Evolutionary conservation across 1,140 invertebrate species (phyloP), one percentile per base, ranked within the genome.

Genomic region (Homarus americanus): DNA sequence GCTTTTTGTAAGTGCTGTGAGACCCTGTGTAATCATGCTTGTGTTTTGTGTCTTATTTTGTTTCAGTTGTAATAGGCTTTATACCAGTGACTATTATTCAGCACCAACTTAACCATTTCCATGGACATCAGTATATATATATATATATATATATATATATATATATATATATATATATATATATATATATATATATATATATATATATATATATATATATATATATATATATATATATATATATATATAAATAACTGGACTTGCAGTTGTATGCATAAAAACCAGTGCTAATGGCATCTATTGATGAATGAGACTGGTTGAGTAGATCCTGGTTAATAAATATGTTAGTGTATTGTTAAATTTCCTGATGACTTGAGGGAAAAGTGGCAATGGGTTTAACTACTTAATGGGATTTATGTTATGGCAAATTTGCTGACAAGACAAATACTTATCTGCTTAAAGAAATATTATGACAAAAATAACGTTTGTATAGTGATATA

Each of bases 361-460:
- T 79, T 44, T 44, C 40, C 76, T 44, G 15, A 41, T 44, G 28
- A 41, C 76, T 44, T 79, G 76, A 79, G 76, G 76, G 76, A 79
- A 79, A 79, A 69, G 28, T 69, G 63, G 63, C 63, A 69, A 28
- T 69, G 4, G 24, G 28, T 32, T 69, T 63, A 24, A 63, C 15
- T 63, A 63, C 58, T 63, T 49, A 49, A 49, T 49, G 9, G 44
- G 9, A 49, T 58, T 58, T 58, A 58, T n/a, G n/a, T n/a, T n/a
- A n/a, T 49, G 9, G 44, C 17, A 17, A 49, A 49, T 49, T 49
- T 49, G 44, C 44, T 49, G 44, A 10, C 17, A 17, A 9, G 17
- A 17, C 17, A 49, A 49, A 20, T 0, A 58, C 10, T 58, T 20
- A 58, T 58, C 17, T 58, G 53, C 53, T 12, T 69, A 12, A 32